phyloP scores from a whole-genome alignment of 2,888 invertebrate species.

The Napeogenes sylphis region DNA sequence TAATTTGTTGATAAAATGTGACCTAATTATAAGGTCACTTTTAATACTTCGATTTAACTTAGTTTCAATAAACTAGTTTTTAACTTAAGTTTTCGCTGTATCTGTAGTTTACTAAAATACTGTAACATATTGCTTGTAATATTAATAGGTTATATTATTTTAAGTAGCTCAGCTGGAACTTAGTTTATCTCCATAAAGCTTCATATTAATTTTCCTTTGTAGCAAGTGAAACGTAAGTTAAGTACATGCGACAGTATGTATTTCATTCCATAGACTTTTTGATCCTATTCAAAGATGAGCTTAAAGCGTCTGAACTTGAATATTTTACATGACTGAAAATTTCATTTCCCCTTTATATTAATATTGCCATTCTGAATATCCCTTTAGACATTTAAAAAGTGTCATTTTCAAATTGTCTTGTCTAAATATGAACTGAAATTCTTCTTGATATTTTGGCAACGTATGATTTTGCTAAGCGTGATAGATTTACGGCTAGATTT shows the following conservation, averaged over 20 bases:
- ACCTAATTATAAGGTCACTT: too few relatives aligned
- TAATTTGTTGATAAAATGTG: too few relatives aligned
- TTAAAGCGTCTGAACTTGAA: neutral
- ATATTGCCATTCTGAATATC: slow-evolving; percentile 24
- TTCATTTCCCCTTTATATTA: slow-evolving; percentile 32
- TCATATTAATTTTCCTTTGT: too few relatives aligned
- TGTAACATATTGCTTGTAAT: too few relatives aligned
- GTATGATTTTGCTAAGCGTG: slow-evolving; percentile 10
- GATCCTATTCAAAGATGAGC: neutral
- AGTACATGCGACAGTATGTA: neutral
- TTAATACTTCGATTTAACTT: too few relatives aligned
- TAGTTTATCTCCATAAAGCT: too few relatives aligned
- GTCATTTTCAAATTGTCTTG: slow-evolving; percentile 28
- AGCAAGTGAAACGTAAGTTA: neutral
- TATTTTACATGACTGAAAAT: slow-evolving; percentile 6
- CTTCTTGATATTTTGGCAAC: slow-evolving; percentile 25
- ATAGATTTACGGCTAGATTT: neutral
- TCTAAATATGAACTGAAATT: slow-evolving; percentile 23
- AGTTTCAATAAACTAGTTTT: too few relatives aligned
- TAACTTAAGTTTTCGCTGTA: too few relatives aligned
- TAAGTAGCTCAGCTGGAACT: too few relatives aligned
- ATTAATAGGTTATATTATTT: too few relatives aligned
- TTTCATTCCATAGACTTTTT: neutral
- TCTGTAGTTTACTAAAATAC: too few relatives aligned
- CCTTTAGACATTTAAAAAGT: slow-evolving; percentile 30